These are phyloP conservation scores for Halichoerus grypus DNA, from an alignment of 2,113 vertebrate genomes.

Conservation along the genomic window DNA sequence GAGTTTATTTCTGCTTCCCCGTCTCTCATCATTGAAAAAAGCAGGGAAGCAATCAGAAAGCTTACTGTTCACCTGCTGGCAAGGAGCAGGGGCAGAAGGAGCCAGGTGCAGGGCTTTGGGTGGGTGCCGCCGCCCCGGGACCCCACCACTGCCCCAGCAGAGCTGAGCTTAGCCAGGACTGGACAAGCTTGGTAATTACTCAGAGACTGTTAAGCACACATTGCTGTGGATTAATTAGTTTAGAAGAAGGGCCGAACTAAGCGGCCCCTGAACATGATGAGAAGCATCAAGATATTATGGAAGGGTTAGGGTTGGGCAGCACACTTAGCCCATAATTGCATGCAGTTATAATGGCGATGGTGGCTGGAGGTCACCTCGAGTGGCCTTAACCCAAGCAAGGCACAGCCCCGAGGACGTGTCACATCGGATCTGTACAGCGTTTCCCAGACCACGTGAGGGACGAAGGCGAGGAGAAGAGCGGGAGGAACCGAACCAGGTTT, in stretches of 20 bases:
- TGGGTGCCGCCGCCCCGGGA: accelerated
- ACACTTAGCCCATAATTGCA: slow-evolving; percentile 28
- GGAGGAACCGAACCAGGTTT: neutral
- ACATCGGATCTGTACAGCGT: accelerated
- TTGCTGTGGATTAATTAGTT: slow-evolving; percentile 57
- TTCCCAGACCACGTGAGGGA: neutral
- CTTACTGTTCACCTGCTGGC: neutral
- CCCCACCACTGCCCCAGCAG: neutral
- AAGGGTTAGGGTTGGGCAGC: neutral
- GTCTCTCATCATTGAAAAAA: neutral
- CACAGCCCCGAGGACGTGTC: neutral
- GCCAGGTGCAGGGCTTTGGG: neutral
- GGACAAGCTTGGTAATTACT: neutral
- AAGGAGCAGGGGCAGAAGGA: neutral
- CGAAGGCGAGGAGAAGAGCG: too few relatives aligned
- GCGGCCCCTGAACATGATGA: neutral
- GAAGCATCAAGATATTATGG: slow-evolving; percentile 1
- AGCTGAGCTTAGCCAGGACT: neutral
- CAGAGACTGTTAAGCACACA: neutral
- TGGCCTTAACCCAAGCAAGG: neutral
- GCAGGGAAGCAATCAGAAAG: neutral
- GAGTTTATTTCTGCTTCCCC: neutral
- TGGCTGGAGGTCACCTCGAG: neutral
- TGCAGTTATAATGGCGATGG: slow-evolving; percentile 33
- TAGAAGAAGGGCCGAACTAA: slow-evolving; percentile 47